phyloP scores from a whole-genome alignment of 2,888 invertebrate genomes.

The Drosophila flavopinicola region DNA sequence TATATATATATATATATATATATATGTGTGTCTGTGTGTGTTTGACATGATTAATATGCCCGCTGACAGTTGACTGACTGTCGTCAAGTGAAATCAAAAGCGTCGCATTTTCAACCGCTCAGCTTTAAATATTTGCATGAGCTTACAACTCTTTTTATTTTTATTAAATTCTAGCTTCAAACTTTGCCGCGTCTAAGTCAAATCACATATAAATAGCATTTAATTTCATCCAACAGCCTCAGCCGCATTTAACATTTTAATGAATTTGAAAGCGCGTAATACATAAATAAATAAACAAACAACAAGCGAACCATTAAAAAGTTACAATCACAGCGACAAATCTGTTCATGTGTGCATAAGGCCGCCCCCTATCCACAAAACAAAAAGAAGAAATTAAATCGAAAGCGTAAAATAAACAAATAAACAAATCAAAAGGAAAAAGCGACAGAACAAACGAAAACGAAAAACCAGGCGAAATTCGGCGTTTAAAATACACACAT shows the following conservation, averaged over 20 bases:
- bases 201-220: conserved; percentile 8
- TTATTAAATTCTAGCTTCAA: conserved; percentile 19
- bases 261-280: conserved; percentile 57
- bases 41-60: conserved; percentile 82
- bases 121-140: conserved; percentile 44
- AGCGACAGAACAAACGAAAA: conserved; percentile 19
- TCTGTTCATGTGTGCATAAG: conserved; percentile 29
- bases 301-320: conserved; percentile 48
- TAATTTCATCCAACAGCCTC: conserved; percentile 21
- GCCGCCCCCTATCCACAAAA: conserved; percentile 12
- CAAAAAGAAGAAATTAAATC: conserved; percentile 28
- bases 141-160: not conserved
- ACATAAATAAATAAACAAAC: conserved; percentile 48
- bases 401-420: conserved; percentile 44
- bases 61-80: conserved; percentile 81
- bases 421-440: conserved; percentile 28
- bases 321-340: conserved; percentile 50
- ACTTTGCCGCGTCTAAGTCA: conserved; percentile 8
- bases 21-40: conserved; percentile 40
- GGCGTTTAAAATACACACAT: conserved; percentile 69
- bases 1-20: conserved; percentile 9
- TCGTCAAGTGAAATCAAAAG: conserved; percentile 78
- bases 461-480: conserved; percentile 56
- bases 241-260: conserved; percentile 56
- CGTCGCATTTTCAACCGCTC: conserved; percentile 31